Conservation (phyloP, 2,113 vertebrate species). For the Oreochromis niloticus region DNA sequence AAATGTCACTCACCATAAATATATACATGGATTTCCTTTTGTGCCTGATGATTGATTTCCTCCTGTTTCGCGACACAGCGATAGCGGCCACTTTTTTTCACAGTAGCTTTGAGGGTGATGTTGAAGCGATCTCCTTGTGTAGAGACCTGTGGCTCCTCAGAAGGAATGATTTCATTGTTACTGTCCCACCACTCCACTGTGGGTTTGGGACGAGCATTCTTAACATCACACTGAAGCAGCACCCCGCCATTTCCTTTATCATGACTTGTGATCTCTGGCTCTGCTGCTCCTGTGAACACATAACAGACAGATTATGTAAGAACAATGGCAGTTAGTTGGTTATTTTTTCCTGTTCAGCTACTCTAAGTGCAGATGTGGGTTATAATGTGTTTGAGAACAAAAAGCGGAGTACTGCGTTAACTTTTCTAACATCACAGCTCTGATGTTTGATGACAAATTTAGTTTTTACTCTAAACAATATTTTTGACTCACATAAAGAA, state of each 20-base stretch:
- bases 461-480: not conserved
- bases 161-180: rapidly evolving
- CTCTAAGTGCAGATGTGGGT: not conserved
- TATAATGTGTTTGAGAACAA: rapidly evolving
- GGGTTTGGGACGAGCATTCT: rapidly evolving
- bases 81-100: rapidly evolving
- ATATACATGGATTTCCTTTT: rapidly evolving
- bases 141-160: rapidly evolving
- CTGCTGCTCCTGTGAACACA: not conserved
- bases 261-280: rapidly evolving
- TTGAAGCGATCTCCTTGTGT: rapidly evolving
- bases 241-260: rapidly evolving
- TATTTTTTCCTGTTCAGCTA: not conserved
- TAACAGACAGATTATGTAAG: not conserved
- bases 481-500: rapidly evolving
- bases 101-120: rapidly evolving
- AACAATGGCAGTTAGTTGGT: rapidly evolving
- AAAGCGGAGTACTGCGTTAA: rapidly evolving
- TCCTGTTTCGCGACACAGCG: rapidly evolving
- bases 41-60: rapidly evolving
- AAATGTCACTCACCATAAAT: rapidly evolving
- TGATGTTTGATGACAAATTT: rapidly evolving
- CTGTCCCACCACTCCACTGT: rapidly evolving
- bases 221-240: not conserved
- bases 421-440: not conserved